Evolutionary conservation across 2,888 invertebrate species (phyloP), one percentile per base, ranked within the genome.

Genomic region (Cordilura impudica): DNA sequence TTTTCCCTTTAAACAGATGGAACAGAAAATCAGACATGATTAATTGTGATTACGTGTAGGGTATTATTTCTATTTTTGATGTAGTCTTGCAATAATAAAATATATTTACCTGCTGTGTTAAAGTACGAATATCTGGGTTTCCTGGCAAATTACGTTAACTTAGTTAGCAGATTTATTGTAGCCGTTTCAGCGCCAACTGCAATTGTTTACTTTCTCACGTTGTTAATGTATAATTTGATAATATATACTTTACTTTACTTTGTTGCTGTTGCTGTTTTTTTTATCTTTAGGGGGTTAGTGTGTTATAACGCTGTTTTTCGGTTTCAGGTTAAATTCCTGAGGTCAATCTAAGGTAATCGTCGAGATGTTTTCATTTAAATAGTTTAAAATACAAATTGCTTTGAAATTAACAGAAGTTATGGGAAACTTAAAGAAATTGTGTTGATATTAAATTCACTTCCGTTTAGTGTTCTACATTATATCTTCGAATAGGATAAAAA

Each of bases 41-140:
- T 70, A 79, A 79, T 79, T 74, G 78, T 19, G 66, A 79, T 74
- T 74, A 79, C 78, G 74, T 79, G 74, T 63, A 29, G 35, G 53
- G 49, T 45, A 58, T 26, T 56, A 61, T 60, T 39, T 35, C n/a
- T n/a, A 4, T 39, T 35, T 39, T 39, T 49, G 35, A 26, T 63
- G 73, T 71, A 70, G 43, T 60, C 45, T 35, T 75, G 75, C 54
- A 54, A 49, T 54, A 23, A 47, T 54, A 23, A 47, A 69, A 47
- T 39, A n/a, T n/a, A 54, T n/a, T 47, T 39, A 35, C 12, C 18
- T 72, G 26, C 21, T 51, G 35, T 39, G n/a, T n/a, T 39, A 4
- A 1, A 39, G n/a, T 39, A 12, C 3, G 35, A 12, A 39, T 39
- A 39, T 39, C 12, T 39, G 1, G 35, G 51, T 63, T 63, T 63